Evolutionary conservation across 2,797 vertebrate genomes (phyloP).

Genomic region (Brotula barbata): DNA sequence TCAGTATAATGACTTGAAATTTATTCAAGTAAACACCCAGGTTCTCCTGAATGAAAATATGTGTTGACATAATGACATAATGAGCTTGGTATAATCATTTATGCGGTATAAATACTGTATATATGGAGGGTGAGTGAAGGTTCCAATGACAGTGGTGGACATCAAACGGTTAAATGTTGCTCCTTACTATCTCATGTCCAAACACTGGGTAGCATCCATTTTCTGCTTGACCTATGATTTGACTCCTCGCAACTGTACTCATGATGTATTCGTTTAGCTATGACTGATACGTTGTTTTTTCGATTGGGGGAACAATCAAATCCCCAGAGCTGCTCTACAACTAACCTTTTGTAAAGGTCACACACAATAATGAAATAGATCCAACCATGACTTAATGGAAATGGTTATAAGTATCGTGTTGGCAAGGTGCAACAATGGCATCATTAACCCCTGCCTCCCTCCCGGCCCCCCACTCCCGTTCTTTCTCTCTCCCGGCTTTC

Average conservation of each 20-base stretch:
- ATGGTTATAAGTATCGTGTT: slow-evolving; percentile 44
- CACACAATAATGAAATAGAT: slow-evolving; percentile 69
- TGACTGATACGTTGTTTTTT: slow-evolving; percentile 53
- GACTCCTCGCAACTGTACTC: slow-evolving; percentile 34
- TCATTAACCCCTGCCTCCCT: slow-evolving; percentile 47
- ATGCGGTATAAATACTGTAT: no score
- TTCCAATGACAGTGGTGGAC: no score
- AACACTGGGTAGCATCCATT: background rate
- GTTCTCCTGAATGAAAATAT: no score
- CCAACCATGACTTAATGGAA: slow-evolving; percentile 65
- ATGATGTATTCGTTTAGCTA: slow-evolving; percentile 44
- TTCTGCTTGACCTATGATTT: slow-evolving; percentile 33
- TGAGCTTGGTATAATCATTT: no score
- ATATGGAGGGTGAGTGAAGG: no score
- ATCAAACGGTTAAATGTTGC: background rate
- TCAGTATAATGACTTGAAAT: no score
- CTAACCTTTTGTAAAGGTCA: slow-evolving; percentile 77
- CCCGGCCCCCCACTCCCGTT: slow-evolving; percentile 3
- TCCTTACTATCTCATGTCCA: slow-evolving; percentile 5
- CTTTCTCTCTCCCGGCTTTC: slow-evolving; percentile 1
- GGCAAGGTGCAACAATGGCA: slow-evolving; percentile 41
- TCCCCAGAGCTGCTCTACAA: slow-evolving; percentile 47
- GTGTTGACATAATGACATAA: no score
- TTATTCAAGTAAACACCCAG: no score
- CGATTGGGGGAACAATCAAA: slow-evolving; percentile 58